Percentiles rank a stretch among this genome's conserved stretches.
These are phyloP conservation scores for Pholis gunnellus DNA, from an alignment of 2,113 vertebrate species.

Conservation along the genomic window DNA sequence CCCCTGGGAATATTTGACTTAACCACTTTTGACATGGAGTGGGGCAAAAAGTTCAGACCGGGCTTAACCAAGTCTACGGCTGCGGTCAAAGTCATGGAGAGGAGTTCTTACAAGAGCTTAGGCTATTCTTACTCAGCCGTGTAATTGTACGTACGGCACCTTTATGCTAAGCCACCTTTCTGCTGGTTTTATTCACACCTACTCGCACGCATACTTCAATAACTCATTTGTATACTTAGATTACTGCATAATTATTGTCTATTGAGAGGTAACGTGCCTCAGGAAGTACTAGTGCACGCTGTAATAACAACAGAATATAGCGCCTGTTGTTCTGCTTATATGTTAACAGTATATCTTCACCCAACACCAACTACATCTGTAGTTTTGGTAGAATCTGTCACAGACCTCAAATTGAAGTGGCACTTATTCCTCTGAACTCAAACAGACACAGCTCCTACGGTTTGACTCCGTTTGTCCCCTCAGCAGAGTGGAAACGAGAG, in stretches of 20 bases:
- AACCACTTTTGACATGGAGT: conserved; percentile 58
- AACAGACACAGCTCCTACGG: conserved; percentile 22
- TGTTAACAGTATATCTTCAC: neutral
- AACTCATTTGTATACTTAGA: neutral
- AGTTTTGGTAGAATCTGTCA: neutral
- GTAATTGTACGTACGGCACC: neutral
- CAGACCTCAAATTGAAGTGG: neutral
- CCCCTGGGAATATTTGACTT: conserved; percentile 63
- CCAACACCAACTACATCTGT: neutral
- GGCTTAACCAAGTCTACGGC: conserved; percentile 48
- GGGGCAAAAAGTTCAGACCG: conserved; percentile 63
- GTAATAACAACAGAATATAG: neutral
- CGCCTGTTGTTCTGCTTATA: neutral
- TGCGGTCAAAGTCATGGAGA: conserved; percentile 32
- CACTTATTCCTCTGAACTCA: conserved; percentile 23
- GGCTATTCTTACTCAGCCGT: neutral
- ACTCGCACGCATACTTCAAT: neutral
- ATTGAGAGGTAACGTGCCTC: neutral
- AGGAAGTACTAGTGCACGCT: neutral
- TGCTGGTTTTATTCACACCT: neutral
- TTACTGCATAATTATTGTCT: neutral
- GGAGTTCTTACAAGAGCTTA: neutral
- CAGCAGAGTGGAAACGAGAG: conserved; percentile 42
- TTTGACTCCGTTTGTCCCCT: conserved; percentile 34
- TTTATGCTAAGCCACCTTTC: neutral